Evolutionary conservation across 2,113 vertebrate species (phyloP), one percentile per base, ranked within the genome.

Genomic region (Amphiprion percula): DNA sequence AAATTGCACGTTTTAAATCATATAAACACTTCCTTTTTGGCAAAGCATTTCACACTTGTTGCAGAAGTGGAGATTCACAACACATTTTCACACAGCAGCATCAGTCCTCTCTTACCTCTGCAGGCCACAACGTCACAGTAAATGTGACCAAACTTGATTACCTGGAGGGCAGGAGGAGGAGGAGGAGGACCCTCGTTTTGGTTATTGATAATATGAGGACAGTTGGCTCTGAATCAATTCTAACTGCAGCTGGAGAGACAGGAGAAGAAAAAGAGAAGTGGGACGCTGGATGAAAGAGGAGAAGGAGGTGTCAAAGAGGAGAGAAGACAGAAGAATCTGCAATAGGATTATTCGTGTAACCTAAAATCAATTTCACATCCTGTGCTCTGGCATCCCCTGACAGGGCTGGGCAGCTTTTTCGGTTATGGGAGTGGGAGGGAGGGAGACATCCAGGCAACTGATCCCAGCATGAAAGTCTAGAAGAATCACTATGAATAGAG

Each of bases 361-460:
- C 71, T 84, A 72, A 90, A 93, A 93, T 92, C 88, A 84, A 91
- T 90, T 93, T 92, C 87, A 86, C 83, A 82, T 86, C 81, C 77
- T 90, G 80, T 73, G 70, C 67, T 84, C 84, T 77, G 77, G 74
- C 41, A 33, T 77, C 63, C 78, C 37, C 76, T 60, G 65, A 69
- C 70, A 53, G 74, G 74, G 46, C 44, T 0, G 28, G 47, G 80
- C 76, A 56, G 79, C 70, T 41, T 46, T 67, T 30, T 62, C 39
- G 16, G 21, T 55, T 44, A 15, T n/a, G 49, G 14, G 23, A 37
- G 52, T n/a, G 66, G 9, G 19, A 21, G 49, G 49, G 17, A n/a
- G 17, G 16, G 17, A 52, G 49, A n/a, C 44, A 72, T 44, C 49
- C 47, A 58, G 19, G 55, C 24, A 47, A 17, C 23, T 47, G 23